A percentile compares a stretch with the other conserved stretches of the same genome.
Evolutionary conservation across 2,113 vertebrate genomes (phyloP).

Genomic region (Apodemus sylvaticus): DNA sequence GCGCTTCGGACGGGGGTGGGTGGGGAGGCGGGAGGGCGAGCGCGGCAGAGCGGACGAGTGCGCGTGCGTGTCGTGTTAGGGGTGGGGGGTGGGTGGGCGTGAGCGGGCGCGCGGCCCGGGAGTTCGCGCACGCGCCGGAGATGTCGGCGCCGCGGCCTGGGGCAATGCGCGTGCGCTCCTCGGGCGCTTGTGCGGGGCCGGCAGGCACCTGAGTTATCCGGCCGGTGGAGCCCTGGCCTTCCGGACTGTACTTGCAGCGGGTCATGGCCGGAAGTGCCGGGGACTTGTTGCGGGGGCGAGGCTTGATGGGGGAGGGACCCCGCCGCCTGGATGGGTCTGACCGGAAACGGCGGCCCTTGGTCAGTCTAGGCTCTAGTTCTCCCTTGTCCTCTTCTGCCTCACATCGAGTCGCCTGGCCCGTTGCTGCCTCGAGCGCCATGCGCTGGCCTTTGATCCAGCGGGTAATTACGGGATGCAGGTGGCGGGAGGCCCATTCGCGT

Average conservation of each 20-base stretch:
- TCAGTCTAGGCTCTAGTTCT: background rate
- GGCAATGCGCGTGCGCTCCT: background rate
- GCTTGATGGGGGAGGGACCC: background rate
- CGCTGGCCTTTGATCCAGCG: slow-evolving; percentile 43
- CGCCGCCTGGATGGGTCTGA: background rate
- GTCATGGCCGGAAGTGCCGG: slow-evolving; percentile 67
- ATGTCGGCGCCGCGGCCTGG: background rate
- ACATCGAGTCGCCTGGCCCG: background rate
- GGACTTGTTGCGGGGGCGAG: slow-evolving; percentile 53
- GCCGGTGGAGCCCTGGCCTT: background rate
- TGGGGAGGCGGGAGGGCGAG: slow-evolving; percentile 55
- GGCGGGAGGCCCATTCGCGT: slow-evolving; percentile 48
- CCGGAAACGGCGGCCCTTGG: slow-evolving; percentile 45
- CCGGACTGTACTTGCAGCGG: background rate
- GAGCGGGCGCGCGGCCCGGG: slow-evolving; percentile 54
- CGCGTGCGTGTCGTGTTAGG: slow-evolving; percentile 23
- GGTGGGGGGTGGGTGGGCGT: background rate
- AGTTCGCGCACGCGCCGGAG: background rate
- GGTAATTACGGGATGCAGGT: background rate
- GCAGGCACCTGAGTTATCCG: background rate
- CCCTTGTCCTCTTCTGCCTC: background rate
- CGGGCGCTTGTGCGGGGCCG: background rate
- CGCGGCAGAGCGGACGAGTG: slow-evolving; percentile 42
- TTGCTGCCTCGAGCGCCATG: background rate
- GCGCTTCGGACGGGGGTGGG: slow-evolving; percentile 42